Evolutionary conservation across 2,888 invertebrate species (phyloP), one percentile per base, ranked within the genome.

Genomic region (Drosophila longiperda): DNA sequence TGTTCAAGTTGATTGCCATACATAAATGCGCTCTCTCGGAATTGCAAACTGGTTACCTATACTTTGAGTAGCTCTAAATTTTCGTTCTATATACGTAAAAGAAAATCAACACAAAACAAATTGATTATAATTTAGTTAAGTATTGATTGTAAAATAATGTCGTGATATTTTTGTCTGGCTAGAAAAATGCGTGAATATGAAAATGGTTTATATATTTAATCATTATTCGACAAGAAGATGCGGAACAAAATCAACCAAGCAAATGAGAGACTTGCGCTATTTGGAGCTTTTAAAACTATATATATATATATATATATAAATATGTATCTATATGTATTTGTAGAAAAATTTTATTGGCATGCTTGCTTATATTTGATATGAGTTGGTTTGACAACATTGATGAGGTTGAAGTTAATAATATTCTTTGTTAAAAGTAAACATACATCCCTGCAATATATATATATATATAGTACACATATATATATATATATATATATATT

Each of bases 281-380:
- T 82, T 83, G 64, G 80, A 85, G 85, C 87, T 86, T 85, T 85
- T 75, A 70, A 80, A 66, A 71, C 48, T 15, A 60, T n/a, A 70
- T 40, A 29, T 29, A 29, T 26, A 26, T 26, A n/a, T n/a, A 26
- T 29, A 29, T 29, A 57, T 48, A 68, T 42, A 26, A 26, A 26
- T 26, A 61, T 33, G 54, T 58, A 48, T 53, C 49, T 60, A 61
- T 40, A 42, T 60, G 38, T 76, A 66, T 69, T 66, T 69, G 62
- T 77, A 71, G 74, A 40, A 15, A 6, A 63, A 45, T 75, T 75
- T 45, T 8, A 84, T 77, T 83, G 80, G 73, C 64, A 80, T 75
- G 83, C 80, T 85, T 86, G 78, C 86, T 85, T 83, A 73, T 84
- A 85, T 87, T 82, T 87, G 78, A 80, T 86, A 86, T 83, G 87